These are phyloP conservation scores for Natrix natrix DNA, from an alignment of 2,797 vertebrate genomes.

Conservation along the genomic window DNA sequence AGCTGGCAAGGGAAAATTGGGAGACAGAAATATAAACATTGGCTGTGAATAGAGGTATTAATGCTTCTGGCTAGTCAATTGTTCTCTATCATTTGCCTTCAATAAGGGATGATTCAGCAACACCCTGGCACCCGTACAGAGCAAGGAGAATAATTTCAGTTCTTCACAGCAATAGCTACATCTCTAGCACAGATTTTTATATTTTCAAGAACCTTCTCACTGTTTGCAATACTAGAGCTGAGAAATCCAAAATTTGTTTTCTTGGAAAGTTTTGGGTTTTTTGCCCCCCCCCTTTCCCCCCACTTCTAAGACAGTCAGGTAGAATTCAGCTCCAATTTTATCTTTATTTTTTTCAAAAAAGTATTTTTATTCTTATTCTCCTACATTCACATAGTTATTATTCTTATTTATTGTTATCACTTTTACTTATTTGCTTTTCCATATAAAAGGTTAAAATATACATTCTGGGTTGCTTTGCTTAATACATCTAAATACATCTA, in stretches of 20 bases:
- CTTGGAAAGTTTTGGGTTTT: not conserved
- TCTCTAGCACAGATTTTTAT: not conserved
- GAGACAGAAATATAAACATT: slow-evolving; percentile 36
- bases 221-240: not conserved
- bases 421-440: too few species aligned
- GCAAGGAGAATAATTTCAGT: not conserved
- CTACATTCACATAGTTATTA: too few species aligned
- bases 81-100: not conserved
- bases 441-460: too few species aligned
- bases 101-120: not conserved
- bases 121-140: not conserved
- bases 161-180: not conserved
- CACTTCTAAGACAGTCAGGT: not conserved
- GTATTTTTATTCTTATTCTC: too few species aligned
- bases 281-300: too few species aligned
- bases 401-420: too few species aligned
- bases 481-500: too few species aligned
- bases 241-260: not conserved
- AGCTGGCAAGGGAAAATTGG: slow-evolving; percentile 29
- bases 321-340: not conserved
- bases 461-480: too few species aligned
- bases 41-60: slow-evolving; percentile 29
- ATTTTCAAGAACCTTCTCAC: not conserved
- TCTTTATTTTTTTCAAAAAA: too few species aligned
- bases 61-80: slow-evolving; percentile 28